These are phyloP conservation scores for Rotaria magnacalcarata DNA, from an alignment of 2,888 invertebrate species.

Conservation along the genomic window DNA sequence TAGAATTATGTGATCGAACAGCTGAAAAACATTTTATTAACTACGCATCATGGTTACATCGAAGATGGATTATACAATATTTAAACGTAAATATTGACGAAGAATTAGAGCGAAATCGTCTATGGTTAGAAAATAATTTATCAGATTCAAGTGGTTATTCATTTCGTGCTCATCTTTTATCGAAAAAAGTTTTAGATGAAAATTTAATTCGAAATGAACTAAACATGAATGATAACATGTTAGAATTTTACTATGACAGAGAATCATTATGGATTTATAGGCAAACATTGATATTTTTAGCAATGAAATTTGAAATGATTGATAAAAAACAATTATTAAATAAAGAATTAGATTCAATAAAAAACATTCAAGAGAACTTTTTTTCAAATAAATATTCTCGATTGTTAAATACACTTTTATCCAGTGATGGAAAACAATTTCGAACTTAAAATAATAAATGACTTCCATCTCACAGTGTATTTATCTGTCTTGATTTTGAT, in stretches of 20 bases:
- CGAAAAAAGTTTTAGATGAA: neutral
- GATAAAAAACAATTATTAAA: neutral
- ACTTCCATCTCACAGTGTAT: no score
- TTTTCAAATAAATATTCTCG: neutral
- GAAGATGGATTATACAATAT: neutral
- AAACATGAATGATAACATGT: neutral
- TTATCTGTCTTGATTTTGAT: no score
- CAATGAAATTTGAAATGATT: neutral
- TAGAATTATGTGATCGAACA: neutral
- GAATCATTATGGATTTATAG: conserved; percentile 38
- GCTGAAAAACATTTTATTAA: conserved; percentile 17
- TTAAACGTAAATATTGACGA: neutral
- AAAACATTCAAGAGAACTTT: neutral
- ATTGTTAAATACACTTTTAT: neutral
- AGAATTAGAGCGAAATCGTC: neutral
- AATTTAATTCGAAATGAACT: conserved; percentile 2
- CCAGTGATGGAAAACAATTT: neutral
- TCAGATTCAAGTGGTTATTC: conserved; percentile 25
- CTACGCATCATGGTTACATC: conserved; percentile 23
- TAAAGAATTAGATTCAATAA: neutral
- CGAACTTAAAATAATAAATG: neutral
- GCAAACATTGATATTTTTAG: neutral
- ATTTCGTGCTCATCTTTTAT: neutral
- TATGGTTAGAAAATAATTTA: conserved; percentile 12
- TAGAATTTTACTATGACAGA: conserved; percentile 11